phyloP scores from a whole-genome alignment of 1,140 invertebrate genomes.

The Hycleus cichorii region DNA sequence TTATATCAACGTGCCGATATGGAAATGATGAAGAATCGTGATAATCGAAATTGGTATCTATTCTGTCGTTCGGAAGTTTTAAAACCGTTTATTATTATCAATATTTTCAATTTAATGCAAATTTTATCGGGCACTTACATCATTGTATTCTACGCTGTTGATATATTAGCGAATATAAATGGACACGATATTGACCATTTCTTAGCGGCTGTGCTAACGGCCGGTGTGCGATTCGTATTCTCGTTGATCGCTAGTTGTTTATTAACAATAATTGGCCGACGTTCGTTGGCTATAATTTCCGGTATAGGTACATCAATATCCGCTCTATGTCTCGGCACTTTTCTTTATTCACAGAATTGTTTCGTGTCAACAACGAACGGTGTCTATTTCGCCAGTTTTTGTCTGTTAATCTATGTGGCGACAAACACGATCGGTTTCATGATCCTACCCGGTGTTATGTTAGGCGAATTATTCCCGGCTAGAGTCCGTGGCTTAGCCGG shows the following conservation, averaged over 20 bases:
- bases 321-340: slow-evolving; percentile 50
- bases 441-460: slow-evolving; percentile 60
- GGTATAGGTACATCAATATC: slow-evolving; percentile 55
- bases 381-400: slow-evolving; percentile 43
- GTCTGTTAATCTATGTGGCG: slow-evolving; percentile 57
- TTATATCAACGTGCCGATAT: slow-evolving; percentile 45
- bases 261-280: slow-evolving; percentile 53
- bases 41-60: slow-evolving; percentile 43
- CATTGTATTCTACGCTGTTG: slow-evolving; percentile 66
- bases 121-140: slow-evolving; percentile 65
- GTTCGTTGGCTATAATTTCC: slow-evolving; percentile 55
- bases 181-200: slow-evolving; percentile 40
- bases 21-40: slow-evolving; percentile 38
- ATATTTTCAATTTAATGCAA: slow-evolving; percentile 61
- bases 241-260: slow-evolving; percentile 56
- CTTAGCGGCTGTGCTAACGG: slow-evolving; percentile 57
- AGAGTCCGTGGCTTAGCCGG: slow-evolving; percentile 45
- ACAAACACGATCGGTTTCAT: slow-evolving; percentile 65
- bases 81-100: slow-evolving; percentile 63
- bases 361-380: slow-evolving; percentile 27
- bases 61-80: slow-evolving; percentile 50
- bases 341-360: slow-evolving; percentile 41
- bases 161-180: slow-evolving; percentile 48
- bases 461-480: slow-evolving; percentile 62
- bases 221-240: slow-evolving; percentile 53